phyloP scores from a whole-genome alignment of 53 echinoderm and acorn worm genomes.

The Mesocentrotus franciscanus region DNA sequence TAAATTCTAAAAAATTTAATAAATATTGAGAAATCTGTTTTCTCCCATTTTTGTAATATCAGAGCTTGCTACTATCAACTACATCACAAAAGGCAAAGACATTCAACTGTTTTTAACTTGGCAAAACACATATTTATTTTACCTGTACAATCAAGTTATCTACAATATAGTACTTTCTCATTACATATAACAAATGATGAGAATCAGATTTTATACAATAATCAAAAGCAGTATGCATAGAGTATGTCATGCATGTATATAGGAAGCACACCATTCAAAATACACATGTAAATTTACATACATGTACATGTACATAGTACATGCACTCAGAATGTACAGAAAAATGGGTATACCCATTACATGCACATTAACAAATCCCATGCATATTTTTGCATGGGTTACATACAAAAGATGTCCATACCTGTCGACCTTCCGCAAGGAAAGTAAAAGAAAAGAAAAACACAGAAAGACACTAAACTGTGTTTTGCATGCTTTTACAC shows the following conservation, averaged over 20 bases:
- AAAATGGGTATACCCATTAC: background rate
- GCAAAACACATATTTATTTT: constrained; percentile 41
- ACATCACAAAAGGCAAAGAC: background rate
- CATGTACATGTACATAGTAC: background rate
- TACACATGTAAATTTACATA: background rate
- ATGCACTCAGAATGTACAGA: background rate
- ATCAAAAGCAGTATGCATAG: background rate
- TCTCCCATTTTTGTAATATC: too few species aligned
- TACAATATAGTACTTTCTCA: constrained; percentile 21
- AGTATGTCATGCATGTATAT: background rate
- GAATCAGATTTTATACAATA: constrained; percentile 2
- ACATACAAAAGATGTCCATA: too few species aligned
- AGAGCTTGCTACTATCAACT: background rate
- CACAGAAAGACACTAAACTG: too few species aligned
- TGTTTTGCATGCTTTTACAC: too few species aligned
- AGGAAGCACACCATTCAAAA: constrained; percentile 35
- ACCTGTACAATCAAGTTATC: constrained; percentile 31
- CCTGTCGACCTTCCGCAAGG: too few species aligned
- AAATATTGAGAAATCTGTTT: too few species aligned
- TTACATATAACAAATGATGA: background rate
- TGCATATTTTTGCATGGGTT: background rate
- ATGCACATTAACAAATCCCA: background rate
- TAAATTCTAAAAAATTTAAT: too few species aligned
- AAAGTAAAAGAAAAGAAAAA: too few species aligned
- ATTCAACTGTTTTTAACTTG: background rate